These are phyloP conservation scores for Melanocharis versteri DNA, from an alignment of 2,113 vertebrate species.

Conservation along the genomic window DNA sequence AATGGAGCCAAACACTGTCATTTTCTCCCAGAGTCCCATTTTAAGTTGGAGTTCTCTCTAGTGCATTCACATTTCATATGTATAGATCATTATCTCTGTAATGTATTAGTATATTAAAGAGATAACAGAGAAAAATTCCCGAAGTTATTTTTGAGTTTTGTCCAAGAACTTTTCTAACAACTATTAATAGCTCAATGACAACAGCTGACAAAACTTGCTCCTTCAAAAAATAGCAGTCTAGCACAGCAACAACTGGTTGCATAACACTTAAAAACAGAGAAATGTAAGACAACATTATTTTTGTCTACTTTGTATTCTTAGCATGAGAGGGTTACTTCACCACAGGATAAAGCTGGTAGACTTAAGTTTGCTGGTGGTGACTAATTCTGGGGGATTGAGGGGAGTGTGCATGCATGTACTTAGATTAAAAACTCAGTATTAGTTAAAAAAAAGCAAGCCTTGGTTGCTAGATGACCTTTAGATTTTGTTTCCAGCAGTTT, in stretches of 20 bases:
- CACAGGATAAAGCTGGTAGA: background rate
- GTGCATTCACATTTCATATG: background rate
- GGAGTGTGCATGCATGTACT: background rate
- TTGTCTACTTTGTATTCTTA: background rate
- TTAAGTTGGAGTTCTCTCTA: background rate
- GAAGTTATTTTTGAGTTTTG: background rate
- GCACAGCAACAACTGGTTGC: background rate
- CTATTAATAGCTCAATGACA: background rate
- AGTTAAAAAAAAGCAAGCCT: background rate
- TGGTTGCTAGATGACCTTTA: slow-evolving; percentile 35
- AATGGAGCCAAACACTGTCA: background rate
- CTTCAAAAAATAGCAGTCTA: background rate
- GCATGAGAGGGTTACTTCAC: background rate
- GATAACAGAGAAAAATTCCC: background rate
- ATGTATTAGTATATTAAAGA: background rate
- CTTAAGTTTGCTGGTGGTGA: background rate
- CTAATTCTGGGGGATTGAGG: background rate
- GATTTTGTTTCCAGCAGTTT: slow-evolving; percentile 14
- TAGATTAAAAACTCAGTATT: background rate
- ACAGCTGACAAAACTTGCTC: background rate
- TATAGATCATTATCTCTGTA: background rate
- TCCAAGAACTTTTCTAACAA: background rate
- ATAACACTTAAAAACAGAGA: background rate
- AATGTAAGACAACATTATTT: background rate
- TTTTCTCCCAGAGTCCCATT: background rate